Evolutionary conservation across 2,888 invertebrate genomes (phyloP).

Genomic region (Eucera pruinosa): DNA sequence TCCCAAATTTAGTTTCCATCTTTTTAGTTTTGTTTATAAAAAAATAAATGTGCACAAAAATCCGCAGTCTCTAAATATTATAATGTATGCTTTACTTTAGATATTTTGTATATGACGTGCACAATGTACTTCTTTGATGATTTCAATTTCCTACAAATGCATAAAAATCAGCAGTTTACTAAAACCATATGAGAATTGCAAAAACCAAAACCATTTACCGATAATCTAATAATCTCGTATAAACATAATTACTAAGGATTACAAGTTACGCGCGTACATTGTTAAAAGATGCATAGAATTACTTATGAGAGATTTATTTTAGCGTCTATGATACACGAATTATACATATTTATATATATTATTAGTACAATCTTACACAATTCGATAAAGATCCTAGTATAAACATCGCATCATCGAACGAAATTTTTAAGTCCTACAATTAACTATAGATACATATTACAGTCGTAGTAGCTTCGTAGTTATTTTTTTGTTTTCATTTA

Average conservation of each 20-base stretch:
- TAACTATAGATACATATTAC: slow-evolving; percentile 68
- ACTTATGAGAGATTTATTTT: slow-evolving; percentile 64
- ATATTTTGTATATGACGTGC: no score
- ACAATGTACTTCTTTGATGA: no score
- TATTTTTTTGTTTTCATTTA: slow-evolving; percentile 21
- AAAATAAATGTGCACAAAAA: no score
- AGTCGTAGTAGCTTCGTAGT: slow-evolving; percentile 48
- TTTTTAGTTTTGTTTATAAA: no score
- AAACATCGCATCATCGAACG: slow-evolving; percentile 60
- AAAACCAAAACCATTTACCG: no score
- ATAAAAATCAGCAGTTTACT: no score
- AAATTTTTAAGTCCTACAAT: slow-evolving; percentile 53
- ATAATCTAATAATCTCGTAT: neutral
- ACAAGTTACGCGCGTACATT: neutral
- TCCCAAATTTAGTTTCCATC: no score
- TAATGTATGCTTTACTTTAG: no score
- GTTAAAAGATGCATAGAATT: neutral
- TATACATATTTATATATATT: slow-evolving; percentile 67
- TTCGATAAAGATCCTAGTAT: slow-evolving; percentile 62
- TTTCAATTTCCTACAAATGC: no score
- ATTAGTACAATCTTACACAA: slow-evolving; percentile 64
- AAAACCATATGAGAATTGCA: no score
- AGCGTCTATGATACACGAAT: slow-evolving; percentile 68
- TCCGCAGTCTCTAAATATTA: no score
- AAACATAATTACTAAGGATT: neutral